Evolutionary conservation across 2,797 vertebrate species (phyloP).

Genomic region (Microtus agrestis): DNA sequence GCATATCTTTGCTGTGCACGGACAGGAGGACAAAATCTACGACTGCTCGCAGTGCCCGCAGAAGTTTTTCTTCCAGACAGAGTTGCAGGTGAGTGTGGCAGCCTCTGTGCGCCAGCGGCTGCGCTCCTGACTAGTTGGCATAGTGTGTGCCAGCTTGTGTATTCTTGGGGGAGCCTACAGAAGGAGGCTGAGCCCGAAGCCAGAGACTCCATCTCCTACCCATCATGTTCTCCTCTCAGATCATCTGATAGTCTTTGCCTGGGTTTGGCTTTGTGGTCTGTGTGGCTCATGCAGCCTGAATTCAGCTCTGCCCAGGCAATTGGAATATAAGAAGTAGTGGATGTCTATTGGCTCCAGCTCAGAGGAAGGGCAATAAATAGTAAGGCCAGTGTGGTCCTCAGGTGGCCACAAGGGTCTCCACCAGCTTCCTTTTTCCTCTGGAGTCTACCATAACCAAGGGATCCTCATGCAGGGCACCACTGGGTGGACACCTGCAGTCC

Average conservation of each 20-base stretch:
- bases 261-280: neutral
- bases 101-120: accelerated
- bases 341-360: neutral
- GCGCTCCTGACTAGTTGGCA: neutral
- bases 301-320: neutral
- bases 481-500: neutral
- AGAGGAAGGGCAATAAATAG: neutral
- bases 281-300: neutral
- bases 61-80: slow-evolving; percentile 99
- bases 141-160: accelerated
- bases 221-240: accelerated
- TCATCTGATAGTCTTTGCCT: accelerated
- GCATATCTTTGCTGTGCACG: slow-evolving; percentile 98
- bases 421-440: neutral
- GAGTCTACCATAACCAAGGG: neutral
- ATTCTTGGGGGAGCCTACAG: accelerated
- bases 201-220: neutral
- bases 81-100: slow-evolving; percentile 93
- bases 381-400: no score
- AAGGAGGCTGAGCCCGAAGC: accelerated
- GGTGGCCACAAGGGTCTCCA: accelerated
- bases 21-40: slow-evolving; percentile 99
- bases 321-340: neutral
- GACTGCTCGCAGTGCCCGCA: slow-evolving; percentile 99
- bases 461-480: neutral